Base-by-base conservation (phyloP, 1,140 invertebrate genomes). In the Gryllus bimaculatus region DNA sequence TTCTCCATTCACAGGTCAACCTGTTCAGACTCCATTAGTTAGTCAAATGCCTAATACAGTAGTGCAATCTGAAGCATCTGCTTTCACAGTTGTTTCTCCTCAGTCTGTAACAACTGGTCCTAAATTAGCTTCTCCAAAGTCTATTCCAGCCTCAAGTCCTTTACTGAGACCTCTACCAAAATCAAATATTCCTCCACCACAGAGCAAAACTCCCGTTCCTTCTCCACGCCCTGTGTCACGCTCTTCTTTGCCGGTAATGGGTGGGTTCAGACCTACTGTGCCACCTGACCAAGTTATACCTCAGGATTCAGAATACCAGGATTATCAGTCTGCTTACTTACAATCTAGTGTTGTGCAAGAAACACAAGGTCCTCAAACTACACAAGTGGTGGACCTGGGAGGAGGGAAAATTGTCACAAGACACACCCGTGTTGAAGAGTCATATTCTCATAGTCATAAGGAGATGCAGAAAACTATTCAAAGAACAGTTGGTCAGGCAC, bases 231-330 rank as follows among this genome's bases (percentile, higher is more conserved):
- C 75, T 76, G 76, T n/a, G 7, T 77, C 76, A 8, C 21, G 18
- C 21, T n/a, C 47, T 47, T 18, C 76, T 21, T 21, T 77, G 76
- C 76, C 76, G 7, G 76, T 77, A 20, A 77, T 77, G 13, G 76
- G 76, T 47, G 76, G 39, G 5, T 77, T 77, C 48, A 47, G 76
- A 8, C 76, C 76, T 7, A 77, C 48, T n/a, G 48, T 77, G 21
- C 76, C 47, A 48, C 15, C 48, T 48, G 47, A 15, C 12, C 8
- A 47, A 8, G 18, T 76, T 47, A 76, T 47, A 18, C 76, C 76
- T 3, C n/a, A 20, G 18, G 12, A 47, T 8, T 77, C 76, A 15
- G 48, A 18, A 12, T 20, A 39, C 26, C 10, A 66, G 7, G 54
- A 66, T 66, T 66, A 66, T 66, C 18, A 13, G 54, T 66, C 54